Percentiles rank a stretch among this genome's conserved stretches.
Evolutionary conservation across 2,797 vertebrate genomes (phyloP).

Genomic region (Cossypha caffra): DNA sequence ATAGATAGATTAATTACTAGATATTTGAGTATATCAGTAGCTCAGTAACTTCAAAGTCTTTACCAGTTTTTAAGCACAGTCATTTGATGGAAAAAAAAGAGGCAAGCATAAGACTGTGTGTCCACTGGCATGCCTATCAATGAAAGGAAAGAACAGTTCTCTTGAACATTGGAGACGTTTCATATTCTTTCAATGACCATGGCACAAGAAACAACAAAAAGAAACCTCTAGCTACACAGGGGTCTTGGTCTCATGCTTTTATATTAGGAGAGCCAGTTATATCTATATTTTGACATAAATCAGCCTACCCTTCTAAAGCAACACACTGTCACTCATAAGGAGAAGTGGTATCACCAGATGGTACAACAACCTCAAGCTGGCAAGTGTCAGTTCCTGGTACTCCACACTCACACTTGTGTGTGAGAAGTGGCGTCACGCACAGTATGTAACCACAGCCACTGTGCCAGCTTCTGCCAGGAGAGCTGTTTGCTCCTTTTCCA

Average conservation of each 20-base stretch:
- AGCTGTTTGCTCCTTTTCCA: neutral
- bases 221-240: accelerated
- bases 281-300: neutral
- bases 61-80: neutral
- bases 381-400: neutral
- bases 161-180: neutral
- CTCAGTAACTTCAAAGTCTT: neutral
- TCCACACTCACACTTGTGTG: neutral
- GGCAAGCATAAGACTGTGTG: neutral
- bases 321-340: neutral
- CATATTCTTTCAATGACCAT: neutral
- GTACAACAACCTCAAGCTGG: neutral
- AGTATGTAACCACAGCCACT: neutral
- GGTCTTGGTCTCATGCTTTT: neutral
- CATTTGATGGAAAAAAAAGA: neutral
- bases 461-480: neutral
- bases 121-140: neutral
- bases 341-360: neutral
- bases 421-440: accelerated
- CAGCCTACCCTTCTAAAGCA: neutral
- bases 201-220: neutral
- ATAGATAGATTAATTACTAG: neutral
- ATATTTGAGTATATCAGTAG: neutral
- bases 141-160: neutral
- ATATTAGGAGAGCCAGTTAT: neutral